Base-by-base conservation (phyloP, 2,888 invertebrate genomes). In the Rutpela maculata region DNA sequence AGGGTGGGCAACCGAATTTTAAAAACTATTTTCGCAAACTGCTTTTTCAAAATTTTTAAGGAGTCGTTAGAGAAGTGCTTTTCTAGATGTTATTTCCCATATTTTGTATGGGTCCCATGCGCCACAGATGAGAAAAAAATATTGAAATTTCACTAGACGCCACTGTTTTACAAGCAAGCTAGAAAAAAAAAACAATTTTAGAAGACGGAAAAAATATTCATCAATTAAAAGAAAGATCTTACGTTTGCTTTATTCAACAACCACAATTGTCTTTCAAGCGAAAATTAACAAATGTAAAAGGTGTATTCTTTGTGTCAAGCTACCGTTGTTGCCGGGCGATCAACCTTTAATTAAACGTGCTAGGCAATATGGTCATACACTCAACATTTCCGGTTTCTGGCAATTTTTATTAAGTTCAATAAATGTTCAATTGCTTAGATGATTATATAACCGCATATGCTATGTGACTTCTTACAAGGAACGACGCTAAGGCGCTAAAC, bases 361-460 rank as follows among this genome's bases (percentile, higher is more conserved):
- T 26, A 11, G 15, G 60, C 15, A 15, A 18, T 22, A 19, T 60
- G 26, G 60, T n/a, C 63, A 60, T 67, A 59, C 59, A 66, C 62
- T 77, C 75, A 57, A 73, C 72, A 77, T 80, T 84, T 85, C 85
- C 85, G 82, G 83, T 81, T 68, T 72, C 75, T 79, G 77, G 75
- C 79, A 76, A 74, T 81, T 82, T 84, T 82, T 80, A 84, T 85
- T 84, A 82, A 82, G 82, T 80, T 81, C 84, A 84, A 85, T 84
- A 83, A 83, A 82, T 77, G 77, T 75, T 83, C 82, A 85, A 85
- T 84, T 85, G 85, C 77, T 74, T 75, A 72, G 74, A 78, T 82
- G 83, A 84, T 85, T 86, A 84, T 81, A 79, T 84, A 86, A 85
- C 82, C 78, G 78, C 81, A 77, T 84, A 83, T 80, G 81, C 70